These are phyloP conservation scores for Pachymerium ferrugineum DNA, from an alignment of 2,888 invertebrate species.

Conservation along the genomic window DNA sequence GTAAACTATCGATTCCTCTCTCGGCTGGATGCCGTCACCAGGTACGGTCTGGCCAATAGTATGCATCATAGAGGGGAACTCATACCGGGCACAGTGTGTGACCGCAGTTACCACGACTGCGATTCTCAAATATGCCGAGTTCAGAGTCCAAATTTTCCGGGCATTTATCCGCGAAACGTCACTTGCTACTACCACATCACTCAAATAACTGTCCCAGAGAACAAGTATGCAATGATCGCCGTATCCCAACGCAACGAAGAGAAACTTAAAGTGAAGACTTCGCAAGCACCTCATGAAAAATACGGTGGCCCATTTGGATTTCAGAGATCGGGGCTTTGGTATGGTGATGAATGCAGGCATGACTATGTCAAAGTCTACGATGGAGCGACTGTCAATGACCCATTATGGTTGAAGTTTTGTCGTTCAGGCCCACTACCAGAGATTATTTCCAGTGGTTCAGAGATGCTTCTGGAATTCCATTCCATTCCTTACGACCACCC, in stretches of 20 bases:
- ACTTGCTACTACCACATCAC: conserved; percentile 83
- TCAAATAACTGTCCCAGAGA: conserved; percentile 76
- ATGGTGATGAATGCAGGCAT: conserved; percentile 48
- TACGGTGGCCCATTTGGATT: conserved; percentile 33
- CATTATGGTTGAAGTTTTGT: conserved; percentile 69
- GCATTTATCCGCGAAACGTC: conserved; percentile 79
- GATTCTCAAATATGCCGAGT: conserved; percentile 64
- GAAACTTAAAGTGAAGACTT: conserved; percentile 63
- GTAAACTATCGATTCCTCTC: conserved; percentile 74
- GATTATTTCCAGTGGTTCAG: conserved; percentile 68
- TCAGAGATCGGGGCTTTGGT: conserved; percentile 33
- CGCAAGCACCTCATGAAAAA: conserved; percentile 35
- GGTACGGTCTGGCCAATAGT: conserved; percentile 68
- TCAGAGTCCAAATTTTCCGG: conserved; percentile 85
- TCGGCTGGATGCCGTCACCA: conserved; percentile 58
- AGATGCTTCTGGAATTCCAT: conserved; percentile 72
- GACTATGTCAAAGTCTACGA: conserved; percentile 77
- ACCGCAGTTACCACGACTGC: conserved; percentile 71
- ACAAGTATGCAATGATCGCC: conserved; percentile 67
- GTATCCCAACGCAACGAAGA: conserved; percentile 69
- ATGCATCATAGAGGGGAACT: conserved; percentile 71
- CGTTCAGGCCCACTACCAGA: conserved; percentile 76
- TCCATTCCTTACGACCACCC: conserved; percentile 76
- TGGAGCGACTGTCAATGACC: conserved; percentile 65
- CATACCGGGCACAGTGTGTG: conserved; percentile 70